Conservation (phyloP, 2,113 vertebrate genomes). For the Gymnocephalus cernua region DNA sequence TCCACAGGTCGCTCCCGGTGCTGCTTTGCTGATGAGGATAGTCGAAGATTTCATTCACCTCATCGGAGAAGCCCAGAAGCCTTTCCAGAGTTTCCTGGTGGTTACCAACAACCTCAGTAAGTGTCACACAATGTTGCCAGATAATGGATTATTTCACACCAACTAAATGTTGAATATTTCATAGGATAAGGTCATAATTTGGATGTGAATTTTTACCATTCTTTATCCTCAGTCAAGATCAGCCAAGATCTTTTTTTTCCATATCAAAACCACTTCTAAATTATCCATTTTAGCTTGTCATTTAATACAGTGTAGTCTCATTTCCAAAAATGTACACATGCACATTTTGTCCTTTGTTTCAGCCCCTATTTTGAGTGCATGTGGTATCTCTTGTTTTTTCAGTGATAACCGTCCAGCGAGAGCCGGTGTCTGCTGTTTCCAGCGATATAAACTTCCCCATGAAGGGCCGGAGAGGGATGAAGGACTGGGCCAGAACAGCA, state of each 20-base stretch:
- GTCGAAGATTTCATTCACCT: conserved; percentile 98
- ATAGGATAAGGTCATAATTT: background rate
- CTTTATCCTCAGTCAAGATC: background rate
- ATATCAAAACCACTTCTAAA: background rate
- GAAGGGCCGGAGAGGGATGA: conserved; percentile 97
- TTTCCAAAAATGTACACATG: background rate
- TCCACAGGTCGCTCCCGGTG: conserved; percentile 92
- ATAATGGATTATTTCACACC: background rate
- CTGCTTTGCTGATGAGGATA: conserved; percentile 94
- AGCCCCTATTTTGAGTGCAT: conserved; percentile 6
- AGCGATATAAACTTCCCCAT: conserved; percentile 99
- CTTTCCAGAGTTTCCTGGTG: conserved; percentile 96
- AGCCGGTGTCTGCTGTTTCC: conserved; percentile 96
- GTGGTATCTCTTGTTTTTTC: conserved; percentile 38
- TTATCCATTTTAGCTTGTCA: background rate
- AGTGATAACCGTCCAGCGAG: conserved; percentile 98
- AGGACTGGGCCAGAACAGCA: conserved; percentile 96
- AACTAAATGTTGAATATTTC: background rate
- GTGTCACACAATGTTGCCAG: conserved; percentile 41
- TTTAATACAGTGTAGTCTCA: background rate
- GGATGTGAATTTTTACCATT: background rate
- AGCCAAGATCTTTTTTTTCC: background rate
- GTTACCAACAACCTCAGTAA: conserved; percentile 97
- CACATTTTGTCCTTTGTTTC: conserved; percentile 3
- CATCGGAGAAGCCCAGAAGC: conserved; percentile 91